These are phyloP conservation scores for Turdus rufiventris DNA, from an alignment of 2,113 vertebrate genomes.

Conservation along the genomic window DNA sequence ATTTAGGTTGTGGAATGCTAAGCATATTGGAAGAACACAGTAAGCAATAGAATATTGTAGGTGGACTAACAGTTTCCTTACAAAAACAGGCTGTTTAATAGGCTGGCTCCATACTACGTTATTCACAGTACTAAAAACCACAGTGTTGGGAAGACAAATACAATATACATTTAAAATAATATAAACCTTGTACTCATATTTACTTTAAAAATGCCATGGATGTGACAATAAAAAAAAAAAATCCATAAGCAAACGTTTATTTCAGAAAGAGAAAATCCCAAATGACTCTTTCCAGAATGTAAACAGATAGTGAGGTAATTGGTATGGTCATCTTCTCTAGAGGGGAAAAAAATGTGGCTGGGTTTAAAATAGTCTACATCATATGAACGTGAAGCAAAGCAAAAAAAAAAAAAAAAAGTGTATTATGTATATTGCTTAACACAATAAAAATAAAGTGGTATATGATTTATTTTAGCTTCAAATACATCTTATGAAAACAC, in stretches of 20 bases:
- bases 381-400: background rate
- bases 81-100: constrained; percentile 84
- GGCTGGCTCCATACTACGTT: constrained; percentile 79
- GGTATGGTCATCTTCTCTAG: constrained; percentile 38
- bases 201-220: constrained; percentile 75
- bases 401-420: background rate
- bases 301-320: constrained; percentile 64
- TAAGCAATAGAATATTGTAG: constrained; percentile 81
- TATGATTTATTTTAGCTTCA: constrained; percentile 9
- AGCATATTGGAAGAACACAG: constrained; percentile 81
- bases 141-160: constrained; percentile 81
- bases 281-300: constrained; percentile 40
- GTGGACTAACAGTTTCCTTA: constrained; percentile 80
- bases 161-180: constrained; percentile 84
- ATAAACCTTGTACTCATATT: constrained; percentile 79
- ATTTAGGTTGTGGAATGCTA: constrained; percentile 83
- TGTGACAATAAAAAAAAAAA: constrained; percentile 76
- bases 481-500: constrained; percentile 13
- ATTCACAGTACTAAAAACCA: constrained; percentile 81
- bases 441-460: constrained; percentile 46
- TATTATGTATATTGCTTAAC: background rate
- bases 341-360: background rate
- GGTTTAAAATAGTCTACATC: constrained; percentile 27
- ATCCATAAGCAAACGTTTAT: constrained; percentile 50
- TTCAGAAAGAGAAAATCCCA: constrained; percentile 65